Conservation (phyloP, 1,140 invertebrate species). For the Megathymus violae region DNA sequence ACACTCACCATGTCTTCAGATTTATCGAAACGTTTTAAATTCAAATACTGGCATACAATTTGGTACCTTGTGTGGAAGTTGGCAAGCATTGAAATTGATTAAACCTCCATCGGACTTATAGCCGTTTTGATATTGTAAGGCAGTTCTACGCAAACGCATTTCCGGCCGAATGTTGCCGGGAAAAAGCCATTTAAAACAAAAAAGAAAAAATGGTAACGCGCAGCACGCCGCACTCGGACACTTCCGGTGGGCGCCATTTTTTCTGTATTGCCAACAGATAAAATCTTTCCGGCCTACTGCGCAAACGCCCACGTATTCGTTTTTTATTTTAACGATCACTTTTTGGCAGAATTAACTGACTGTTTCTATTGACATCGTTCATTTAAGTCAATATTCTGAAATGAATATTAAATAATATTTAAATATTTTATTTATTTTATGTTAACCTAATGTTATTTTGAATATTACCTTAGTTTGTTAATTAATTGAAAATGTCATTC, state of each 20-base stretch:
- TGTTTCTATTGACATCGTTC: constrained; percentile 30
- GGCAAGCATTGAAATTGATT: constrained; percentile 65
- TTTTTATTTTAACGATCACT: constrained; percentile 66
- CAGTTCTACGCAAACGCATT: constrained; percentile 82
- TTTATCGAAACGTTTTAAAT: constrained; percentile 57
- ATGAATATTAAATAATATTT: no score
- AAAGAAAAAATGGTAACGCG: constrained; percentile 81
- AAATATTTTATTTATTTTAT: no score
- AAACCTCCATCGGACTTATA: constrained; percentile 61
- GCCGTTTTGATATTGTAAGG: constrained; percentile 59
- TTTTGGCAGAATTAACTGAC: constrained; percentile 64
- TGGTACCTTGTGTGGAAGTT: constrained; percentile 50
- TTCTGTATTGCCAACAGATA: constrained; percentile 84
- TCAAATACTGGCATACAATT: constrained; percentile 41
- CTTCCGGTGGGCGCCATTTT: constrained; percentile 84
- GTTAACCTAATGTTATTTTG: no score
- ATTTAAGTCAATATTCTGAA: no score
- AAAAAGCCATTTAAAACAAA: constrained; percentile 84
- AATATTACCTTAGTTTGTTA: no score
- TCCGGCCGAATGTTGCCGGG: constrained; percentile 81
- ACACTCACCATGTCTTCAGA: constrained; percentile 61
- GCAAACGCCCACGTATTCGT: constrained; percentile 73
- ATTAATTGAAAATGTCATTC: no score
- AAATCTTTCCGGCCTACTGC: constrained; percentile 83
- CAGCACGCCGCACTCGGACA: constrained; percentile 80